Base-by-base conservation (phyloP, 64 coral and sea anemone species). In the Catalaphyllia jardinei region DNA sequence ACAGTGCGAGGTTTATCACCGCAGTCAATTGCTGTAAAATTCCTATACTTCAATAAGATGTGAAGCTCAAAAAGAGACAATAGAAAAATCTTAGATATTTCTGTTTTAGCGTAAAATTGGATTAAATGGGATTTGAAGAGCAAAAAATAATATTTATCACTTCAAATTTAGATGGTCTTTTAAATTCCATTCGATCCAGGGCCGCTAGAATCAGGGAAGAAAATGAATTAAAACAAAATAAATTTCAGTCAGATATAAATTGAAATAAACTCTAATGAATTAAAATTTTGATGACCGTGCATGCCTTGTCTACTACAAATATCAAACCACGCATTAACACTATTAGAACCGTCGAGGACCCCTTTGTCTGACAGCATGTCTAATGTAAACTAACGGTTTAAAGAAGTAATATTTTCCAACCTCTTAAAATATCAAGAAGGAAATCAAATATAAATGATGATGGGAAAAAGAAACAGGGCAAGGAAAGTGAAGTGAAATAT, bases 151-250 rank as follows among this genome's bases (percentile, higher is more conserved):
- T 50, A 49, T 49, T 76, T 76, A 22, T 35, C 35, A 49, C 35
- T 76, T 76, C 14, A 67, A 49, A 3, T 22, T 6, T 8, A 38
- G 49, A 24, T 50, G 35, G 7, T 76, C 4, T 46, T 29, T 18
- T 49, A 24, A 76, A 76, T 76, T 76, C 74, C 74, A 20, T 76
- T 76, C 74, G 16, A 76, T 76, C 39, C 39, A 76, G 2, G 11
- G 28, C 52, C 52, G 52, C 19, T 67, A 67, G 64, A 67, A 67
- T 18, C 64, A 67, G 25, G 20, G 22, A 20, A n/a, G 38, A n/a
- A n/a, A 67, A 67, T 67, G 25, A 4, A 67, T 67, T 55, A 1
- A 67, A n/a, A 67, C 1, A 67, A 9, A 67, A 20, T 24, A 25
- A n/a, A 2, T 1, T 67, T 67, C 22, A 67, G 24, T 22, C 22